Conservation (phyloP, 2,888 invertebrate species). For the Oscheius sp. region DNA sequence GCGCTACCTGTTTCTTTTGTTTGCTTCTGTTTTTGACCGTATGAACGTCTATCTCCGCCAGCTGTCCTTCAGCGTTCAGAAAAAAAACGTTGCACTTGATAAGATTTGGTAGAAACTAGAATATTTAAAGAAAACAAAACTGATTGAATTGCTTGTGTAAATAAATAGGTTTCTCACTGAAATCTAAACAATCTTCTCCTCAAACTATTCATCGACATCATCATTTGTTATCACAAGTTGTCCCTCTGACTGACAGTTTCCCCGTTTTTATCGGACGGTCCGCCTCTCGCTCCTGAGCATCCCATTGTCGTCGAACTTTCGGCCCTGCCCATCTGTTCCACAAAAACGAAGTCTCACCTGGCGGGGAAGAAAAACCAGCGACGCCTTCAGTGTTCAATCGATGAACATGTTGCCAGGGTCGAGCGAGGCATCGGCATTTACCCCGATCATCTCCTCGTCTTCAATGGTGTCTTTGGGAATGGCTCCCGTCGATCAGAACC, state of each 20-base stretch:
- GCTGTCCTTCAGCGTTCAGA: conserved; percentile 4
- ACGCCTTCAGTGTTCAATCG: too few relatives aligned
- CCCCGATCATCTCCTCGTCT: not conserved
- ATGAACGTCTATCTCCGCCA: conserved; percentile 15
- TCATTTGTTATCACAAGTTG: not conserved
- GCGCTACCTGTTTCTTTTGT: conserved; percentile 3
- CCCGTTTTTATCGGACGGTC: not conserved
- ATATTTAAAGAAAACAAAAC: too few relatives aligned
- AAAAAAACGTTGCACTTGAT: conserved; percentile 25
- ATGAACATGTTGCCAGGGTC: conserved; percentile 8
- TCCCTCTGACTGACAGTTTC: conserved; percentile 12
- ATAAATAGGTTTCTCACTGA: not conserved
- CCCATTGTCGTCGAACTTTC: conserved; percentile 13
- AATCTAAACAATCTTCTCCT: not conserved
- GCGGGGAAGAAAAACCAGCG: too few relatives aligned
- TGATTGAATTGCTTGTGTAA: too few relatives aligned
- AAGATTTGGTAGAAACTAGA: not conserved
- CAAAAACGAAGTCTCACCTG: too few relatives aligned
- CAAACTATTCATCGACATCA: not conserved
- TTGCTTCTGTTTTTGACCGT: conserved; percentile 2
- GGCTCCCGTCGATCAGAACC: not conserved
- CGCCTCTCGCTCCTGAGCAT: conserved; percentile 12
- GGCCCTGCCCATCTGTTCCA: conserved; percentile 22
- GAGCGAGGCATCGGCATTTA: conserved; percentile 11
- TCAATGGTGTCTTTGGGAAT: not conserved